Evolutionary conservation across 2,888 invertebrate species (phyloP).

Genomic region (Aquatica leii): DNA sequence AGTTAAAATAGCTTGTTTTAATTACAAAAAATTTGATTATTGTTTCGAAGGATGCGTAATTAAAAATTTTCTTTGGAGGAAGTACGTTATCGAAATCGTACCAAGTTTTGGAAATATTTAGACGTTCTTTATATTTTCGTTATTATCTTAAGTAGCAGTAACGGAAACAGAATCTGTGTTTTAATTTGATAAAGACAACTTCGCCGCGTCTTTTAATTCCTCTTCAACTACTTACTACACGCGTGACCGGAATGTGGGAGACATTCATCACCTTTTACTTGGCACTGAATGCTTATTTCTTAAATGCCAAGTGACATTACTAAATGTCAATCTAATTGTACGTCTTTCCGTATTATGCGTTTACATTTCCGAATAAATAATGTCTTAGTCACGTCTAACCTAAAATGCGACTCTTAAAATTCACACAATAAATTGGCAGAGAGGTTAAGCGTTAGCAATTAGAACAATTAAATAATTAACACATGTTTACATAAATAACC

Average conservation of each 20-base stretch:
- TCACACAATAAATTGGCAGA: constrained; percentile 28
- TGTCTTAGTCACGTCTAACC: constrained; percentile 2
- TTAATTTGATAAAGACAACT: constrained; percentile 43
- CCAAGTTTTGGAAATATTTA: too few relatives aligned
- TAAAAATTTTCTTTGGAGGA: too few relatives aligned
- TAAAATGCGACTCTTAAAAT: constrained; percentile 23
- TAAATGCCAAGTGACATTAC: constrained; percentile 11
- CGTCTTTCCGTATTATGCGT: background rate
- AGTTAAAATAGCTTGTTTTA: too few relatives aligned
- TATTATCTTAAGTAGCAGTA: constrained; percentile 43
- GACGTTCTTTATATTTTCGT: too few relatives aligned
- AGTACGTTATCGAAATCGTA: too few relatives aligned
- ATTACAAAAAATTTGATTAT: too few relatives aligned
- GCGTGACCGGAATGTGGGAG: constrained; percentile 38
- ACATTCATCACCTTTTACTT: constrained; percentile 32
- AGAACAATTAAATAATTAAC: constrained; percentile 34
- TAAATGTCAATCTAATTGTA: constrained; percentile 4
- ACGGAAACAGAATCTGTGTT: constrained; percentile 41
- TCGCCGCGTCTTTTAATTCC: constrained; percentile 41
- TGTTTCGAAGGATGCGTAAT: too few relatives aligned
- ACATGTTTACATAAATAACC: constrained; percentile 40
- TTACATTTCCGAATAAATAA: background rate
- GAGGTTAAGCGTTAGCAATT: constrained; percentile 22
- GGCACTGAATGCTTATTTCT: constrained; percentile 18
- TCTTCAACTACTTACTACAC: constrained; percentile 32